A percentile compares a stretch with the other conserved stretches of the same genome.
phyloP scores from a whole-genome alignment of 1,140 invertebrate species.

The Drosophila murphyi region DNA sequence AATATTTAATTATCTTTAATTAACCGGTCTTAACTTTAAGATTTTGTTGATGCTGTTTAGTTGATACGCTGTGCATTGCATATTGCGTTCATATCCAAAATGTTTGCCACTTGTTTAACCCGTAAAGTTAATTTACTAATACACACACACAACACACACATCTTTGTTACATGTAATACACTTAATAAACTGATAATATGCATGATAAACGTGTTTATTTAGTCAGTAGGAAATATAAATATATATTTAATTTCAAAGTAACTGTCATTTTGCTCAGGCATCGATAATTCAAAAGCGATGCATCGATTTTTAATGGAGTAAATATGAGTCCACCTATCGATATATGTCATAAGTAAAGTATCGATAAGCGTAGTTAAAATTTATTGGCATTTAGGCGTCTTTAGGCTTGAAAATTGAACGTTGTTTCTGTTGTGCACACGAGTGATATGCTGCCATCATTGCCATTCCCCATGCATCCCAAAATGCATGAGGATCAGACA shows the following conservation, averaged over 20 bases:
- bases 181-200: conserved; percentile 18
- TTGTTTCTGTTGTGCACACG: conserved; percentile 17
- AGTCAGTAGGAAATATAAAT: neutral
- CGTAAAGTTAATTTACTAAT: neutral
- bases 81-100: conserved; percentile 2
- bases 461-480: conserved; percentile 69
- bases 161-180: conserved; percentile 9
- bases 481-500: conserved; percentile 62
- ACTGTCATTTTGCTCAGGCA: neutral
- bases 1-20: conserved; percentile 8
- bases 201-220: neutral
- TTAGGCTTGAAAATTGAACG: conserved; percentile 22
- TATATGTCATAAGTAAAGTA: neutral
- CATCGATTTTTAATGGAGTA: neutral
- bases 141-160: neutral
- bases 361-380: conserved; percentile 13
- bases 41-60: conserved; percentile 21
- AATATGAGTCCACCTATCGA: conserved; percentile 6
- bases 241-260: neutral
- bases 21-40: conserved; percentile 2
- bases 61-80: conserved; percentile 20
- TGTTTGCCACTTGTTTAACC: conserved; percentile 33
- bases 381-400: conserved; percentile 28
- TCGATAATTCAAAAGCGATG: neutral
- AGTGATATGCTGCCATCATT: conserved; percentile 43